Conservation (phyloP, 2,888 invertebrate genomes). For the Podotricha telesiphe region DNA sequence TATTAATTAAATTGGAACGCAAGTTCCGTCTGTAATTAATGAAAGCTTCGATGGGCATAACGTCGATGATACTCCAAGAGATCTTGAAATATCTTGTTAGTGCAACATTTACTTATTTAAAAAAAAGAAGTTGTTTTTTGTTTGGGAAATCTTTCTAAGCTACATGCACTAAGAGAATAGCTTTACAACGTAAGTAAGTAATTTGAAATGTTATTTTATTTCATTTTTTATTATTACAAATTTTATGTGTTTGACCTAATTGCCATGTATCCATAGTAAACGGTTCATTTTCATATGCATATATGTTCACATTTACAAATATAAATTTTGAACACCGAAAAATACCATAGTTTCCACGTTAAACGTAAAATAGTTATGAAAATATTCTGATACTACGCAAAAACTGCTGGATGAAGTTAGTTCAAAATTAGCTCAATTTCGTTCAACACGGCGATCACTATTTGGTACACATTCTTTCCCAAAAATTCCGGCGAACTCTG, state of each 20-base stretch:
- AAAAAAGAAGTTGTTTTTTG: conserved; percentile 13
- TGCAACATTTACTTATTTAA: conserved; percentile 32
- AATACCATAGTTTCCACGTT: neutral
- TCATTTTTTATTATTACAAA: neutral
- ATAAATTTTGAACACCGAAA: neutral
- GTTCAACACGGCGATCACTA: neutral
- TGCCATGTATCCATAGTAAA: no score
- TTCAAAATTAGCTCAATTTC: neutral
- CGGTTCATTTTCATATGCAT: no score
- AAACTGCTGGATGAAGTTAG: neutral
- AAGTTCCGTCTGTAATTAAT: conserved; percentile 60
- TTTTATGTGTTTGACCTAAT: no score
- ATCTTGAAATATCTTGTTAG: conserved; percentile 54
- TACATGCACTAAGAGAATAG: neutral
- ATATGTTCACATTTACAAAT: neutral
- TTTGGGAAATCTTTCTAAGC: conserved; percentile 9
- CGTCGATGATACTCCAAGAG: conserved; percentile 51
- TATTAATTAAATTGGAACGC: conserved; percentile 62
- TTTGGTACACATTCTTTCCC: neutral
- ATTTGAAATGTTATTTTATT: no score
- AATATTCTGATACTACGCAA: neutral
- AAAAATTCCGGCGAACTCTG: neutral
- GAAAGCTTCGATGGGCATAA: conserved; percentile 52
- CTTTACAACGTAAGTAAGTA: no score
- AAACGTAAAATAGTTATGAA: neutral